Evolutionary conservation across 2,888 invertebrate genomes (phyloP), one percentile per base, ranked within the genome.

Genomic region (Drosophila cracens): DNA sequence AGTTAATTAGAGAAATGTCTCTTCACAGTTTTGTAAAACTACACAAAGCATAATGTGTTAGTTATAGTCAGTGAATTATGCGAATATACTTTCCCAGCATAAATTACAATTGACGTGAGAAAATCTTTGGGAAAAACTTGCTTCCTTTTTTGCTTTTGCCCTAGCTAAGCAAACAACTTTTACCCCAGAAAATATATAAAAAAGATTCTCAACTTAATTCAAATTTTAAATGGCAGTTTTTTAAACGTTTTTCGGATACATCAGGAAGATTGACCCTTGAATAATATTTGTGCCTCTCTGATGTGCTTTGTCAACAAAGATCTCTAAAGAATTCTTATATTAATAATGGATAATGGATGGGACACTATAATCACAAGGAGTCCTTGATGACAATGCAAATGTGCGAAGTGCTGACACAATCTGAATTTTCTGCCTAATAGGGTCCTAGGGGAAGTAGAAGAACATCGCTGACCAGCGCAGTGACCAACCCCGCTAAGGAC

Each of bases 341-440:
- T 52, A 46, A 40, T 29, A 10, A 43, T 59, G 38, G 29, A 52
- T 57, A 10, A 38, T 59, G 38, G 29, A 56, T 57, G 62, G 49
- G 60, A 58, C 48, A 58, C 38, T 56, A 46, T 46, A 36, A 51
- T 59, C 53, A 68, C 29, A 70, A 53, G 38, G 66, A 76, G 73
- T 77, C 85, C 62, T 61, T 59, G 48, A 52, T 46, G 61, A 70
- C 73, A 83, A 85, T 80, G 74, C 70, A 72, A 85, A 80, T 80
- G 83, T 73, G 86, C 43, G 58, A 80, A 73, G 58, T 67, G 40
- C 49, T 63, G 48, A 48, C 59, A 38, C 57, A 8, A 18, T 48
- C 29, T 29, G 8, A 31, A 13, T 11, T 29, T 48, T 16, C 43
- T 40, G 46, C 16, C 4, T 16, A 46, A 25, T 25, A 25, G 25